Evolutionary conservation across 2,888 invertebrate species (phyloP), one percentile per base, ranked within the genome.

Genomic region (Oxycera nigricornis): DNA sequence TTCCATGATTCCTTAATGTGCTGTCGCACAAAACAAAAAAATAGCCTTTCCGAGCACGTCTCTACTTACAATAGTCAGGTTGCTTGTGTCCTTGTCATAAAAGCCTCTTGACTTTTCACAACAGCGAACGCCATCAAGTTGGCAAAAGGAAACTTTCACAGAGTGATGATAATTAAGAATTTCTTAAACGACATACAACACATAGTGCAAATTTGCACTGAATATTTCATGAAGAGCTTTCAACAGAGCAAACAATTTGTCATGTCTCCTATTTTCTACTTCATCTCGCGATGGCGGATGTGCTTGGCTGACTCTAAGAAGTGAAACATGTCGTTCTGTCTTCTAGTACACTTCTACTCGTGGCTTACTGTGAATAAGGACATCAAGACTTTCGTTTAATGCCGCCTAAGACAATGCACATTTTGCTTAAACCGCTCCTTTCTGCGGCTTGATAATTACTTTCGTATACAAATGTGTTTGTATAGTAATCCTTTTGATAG

Each of bases 231-330:
- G 68, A 70, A 55, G 35, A 52, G 70, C 55, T 70, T 70, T 70
- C 55, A 70, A 52, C 70, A 52, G 70, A 70, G 55, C 70, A 70
- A 70, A 70, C 70, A 70, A 68, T 70, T 70, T 70, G 55, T 52
- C 52, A 70, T 70, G 70, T 55, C 55, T 70, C 70, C 55, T 55
- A 70, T 70, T 70, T 70, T 52, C 52, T 70, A 70, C 70, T 70
- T 31, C 70, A 70, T 70, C 70, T 70, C 52, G 3, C 11, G 68
- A 14, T 50, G 20, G 30, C 52, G 31, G 30, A 52, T 70, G 70
- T 52, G 31, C 28, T 52, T 55, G 17, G 20, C 24, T 17, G 39
- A 39, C 22, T 55, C 55, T 65, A 41, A 46, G 30, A 11, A 28
- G 11, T 46, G n/a, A 46, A 24, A 68, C 46, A 7, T 50, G 6